Percentiles rank a stretch among this genome's conserved stretches.
Evolutionary conservation across 1,140 invertebrate genomes (phyloP).

Genomic region (Hylaeus anthracinus): DNA sequence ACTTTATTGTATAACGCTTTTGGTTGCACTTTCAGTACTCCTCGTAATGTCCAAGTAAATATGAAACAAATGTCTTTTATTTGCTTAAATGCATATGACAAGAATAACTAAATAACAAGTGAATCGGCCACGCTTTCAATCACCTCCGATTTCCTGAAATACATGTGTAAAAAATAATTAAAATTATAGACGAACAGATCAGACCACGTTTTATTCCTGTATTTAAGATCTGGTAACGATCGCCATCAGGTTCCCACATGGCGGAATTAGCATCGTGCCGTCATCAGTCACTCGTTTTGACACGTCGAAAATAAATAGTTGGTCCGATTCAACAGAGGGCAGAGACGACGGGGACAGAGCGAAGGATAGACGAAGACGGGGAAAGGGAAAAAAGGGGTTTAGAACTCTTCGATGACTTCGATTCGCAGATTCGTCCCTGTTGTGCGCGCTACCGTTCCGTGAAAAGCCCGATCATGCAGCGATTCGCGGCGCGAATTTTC

Average conservation of each 20-base stretch:
- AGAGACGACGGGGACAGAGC: neutral
- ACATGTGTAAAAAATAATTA: too few relatives aligned
- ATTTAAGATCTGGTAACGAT: conserved; percentile 62
- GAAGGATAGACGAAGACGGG: neutral
- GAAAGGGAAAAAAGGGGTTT: conserved; percentile 53
- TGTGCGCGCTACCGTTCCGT: conserved; percentile 14
- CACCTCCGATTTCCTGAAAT: too few relatives aligned
- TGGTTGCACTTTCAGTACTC: too few relatives aligned
- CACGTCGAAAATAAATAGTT: conserved; percentile 69
- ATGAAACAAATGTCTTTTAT: too few relatives aligned
- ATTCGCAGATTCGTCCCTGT: conserved; percentile 5
- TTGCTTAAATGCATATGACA: too few relatives aligned
- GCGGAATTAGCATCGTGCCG: conserved; percentile 68
- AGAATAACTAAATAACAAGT: too few relatives aligned
- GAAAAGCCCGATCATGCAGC: conserved; percentile 38
- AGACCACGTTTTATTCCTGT: too few relatives aligned
- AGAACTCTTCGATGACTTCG: conserved; percentile 28
- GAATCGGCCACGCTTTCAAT: too few relatives aligned
- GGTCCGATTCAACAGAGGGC: conserved; percentile 35
- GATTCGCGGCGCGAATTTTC: conserved; percentile 74
- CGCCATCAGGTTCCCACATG: conserved; percentile 63
- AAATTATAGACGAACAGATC: too few relatives aligned
- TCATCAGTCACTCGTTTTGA: conserved; percentile 75
- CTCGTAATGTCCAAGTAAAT: too few relatives aligned
- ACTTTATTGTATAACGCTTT: too few relatives aligned